Conservation (phyloP, 2,113 vertebrate genomes). For the Typhlomys cinereus region DNA sequence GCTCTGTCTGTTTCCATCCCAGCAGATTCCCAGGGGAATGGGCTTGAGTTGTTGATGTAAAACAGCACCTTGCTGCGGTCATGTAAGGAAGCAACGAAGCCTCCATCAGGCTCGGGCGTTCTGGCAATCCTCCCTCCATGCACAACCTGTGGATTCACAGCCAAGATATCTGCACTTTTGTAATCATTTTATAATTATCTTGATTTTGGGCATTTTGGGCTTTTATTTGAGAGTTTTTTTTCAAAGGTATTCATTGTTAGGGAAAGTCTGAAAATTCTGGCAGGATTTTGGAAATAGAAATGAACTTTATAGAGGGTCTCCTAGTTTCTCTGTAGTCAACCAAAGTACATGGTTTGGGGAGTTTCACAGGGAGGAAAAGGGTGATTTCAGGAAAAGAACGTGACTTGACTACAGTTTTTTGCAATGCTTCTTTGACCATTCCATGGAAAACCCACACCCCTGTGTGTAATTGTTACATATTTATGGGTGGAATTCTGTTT, state of each 20-base stretch:
- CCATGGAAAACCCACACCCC: not conserved
- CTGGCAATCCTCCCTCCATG: slow-evolving; percentile 26
- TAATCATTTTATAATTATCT: slow-evolving; percentile 71
- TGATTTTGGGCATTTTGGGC: slow-evolving; percentile 44
- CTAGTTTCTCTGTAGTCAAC: not conserved
- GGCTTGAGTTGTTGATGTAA: slow-evolving; percentile 68
- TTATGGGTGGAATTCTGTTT: not conserved
- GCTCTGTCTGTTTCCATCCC: slow-evolving; percentile 59
- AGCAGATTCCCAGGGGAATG: slow-evolving; percentile 63
- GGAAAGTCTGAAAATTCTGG: slow-evolving; percentile 36
- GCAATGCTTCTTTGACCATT: slow-evolving; percentile 8
- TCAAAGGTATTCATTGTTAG: slow-evolving; percentile 49
- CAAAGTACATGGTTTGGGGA: not conserved
- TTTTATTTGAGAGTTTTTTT: slow-evolving; percentile 46
- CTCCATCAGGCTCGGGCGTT: slow-evolving; percentile 40
- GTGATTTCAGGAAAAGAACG: not conserved
- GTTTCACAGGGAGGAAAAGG: not conserved
- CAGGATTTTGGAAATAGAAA: slow-evolving; percentile 45
- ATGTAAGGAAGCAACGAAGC: slow-evolving; percentile 59
- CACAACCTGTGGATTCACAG: not conserved
- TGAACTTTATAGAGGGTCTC: not conserved
- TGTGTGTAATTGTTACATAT: slow-evolving; percentile 19
- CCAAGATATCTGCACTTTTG: slow-evolving; percentile 69
- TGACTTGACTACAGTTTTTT: slow-evolving; percentile 15
- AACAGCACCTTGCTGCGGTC: slow-evolving; percentile 63